Evolutionary conservation across 2,113 vertebrate genomes (phyloP), one percentile per base, ranked within the genome.

Genomic region (Mola mola): DNA sequence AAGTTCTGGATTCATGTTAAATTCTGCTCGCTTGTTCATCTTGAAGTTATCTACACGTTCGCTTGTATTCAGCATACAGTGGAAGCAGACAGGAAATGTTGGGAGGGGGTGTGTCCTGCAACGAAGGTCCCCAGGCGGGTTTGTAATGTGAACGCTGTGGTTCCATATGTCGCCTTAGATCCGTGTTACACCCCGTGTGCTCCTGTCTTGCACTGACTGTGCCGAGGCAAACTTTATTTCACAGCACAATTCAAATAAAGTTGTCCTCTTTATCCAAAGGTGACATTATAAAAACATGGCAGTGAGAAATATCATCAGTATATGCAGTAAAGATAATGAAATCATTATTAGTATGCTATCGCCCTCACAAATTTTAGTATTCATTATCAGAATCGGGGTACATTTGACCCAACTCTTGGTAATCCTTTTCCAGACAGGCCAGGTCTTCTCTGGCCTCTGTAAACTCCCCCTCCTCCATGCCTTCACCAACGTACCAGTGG

Each of bases 391-490:
- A 94, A 36, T 95, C 95, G 5, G 85, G 71, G 55, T 1, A 50
- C 22, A 38, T 44, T 34, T 0, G 53, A 16, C 93, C 94, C 74
- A 95, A 84, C 84, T 96, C 94, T 69, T 94, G 92, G 40, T 95
- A 96, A 89, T 96, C 94, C 55, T 93, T 95, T 56, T 95, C 94
- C 21, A 96, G 91, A 4, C 92, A 92, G 48, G 94, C 93, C 82
- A 95, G 72, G 83, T 95, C 94, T 66, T 96, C 95, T 40, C 94
- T 84, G 43, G 95, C 94, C 80, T 96, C 95, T 0, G 90, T 88
- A 69, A 95, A 96, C 79, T 96, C 94, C 3, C 92, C 94, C 60
- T 96, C 94, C 80, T 96, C 95, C 94, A 96, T 95, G 38, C 94
- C 94, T 62, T 95, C 93, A 11, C 94, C 94, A n/a, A 95, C 94